Evolutionary conservation across 2,113 vertebrate species (phyloP).

Genomic region (Brienomyrus longianalis): DNA sequence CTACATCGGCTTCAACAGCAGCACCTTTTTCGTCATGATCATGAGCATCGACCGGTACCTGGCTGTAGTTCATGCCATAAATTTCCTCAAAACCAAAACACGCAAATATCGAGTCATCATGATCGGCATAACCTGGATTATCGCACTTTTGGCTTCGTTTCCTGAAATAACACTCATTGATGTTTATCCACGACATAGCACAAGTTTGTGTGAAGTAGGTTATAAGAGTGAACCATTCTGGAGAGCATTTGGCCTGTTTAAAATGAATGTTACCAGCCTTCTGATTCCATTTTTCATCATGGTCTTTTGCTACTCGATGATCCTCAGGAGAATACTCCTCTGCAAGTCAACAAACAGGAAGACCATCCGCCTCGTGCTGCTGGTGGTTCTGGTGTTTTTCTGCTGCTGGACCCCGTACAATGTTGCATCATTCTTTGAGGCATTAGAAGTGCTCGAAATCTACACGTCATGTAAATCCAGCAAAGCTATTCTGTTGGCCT

Average conservation of each 20-base stretch:
- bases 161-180: conserved; percentile 56
- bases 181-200: not conserved
- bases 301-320: conserved; percentile 56
- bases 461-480: conserved; percentile 38
- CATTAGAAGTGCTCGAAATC: conserved; percentile 9
- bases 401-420: conserved; percentile 64
- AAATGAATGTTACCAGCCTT: conserved; percentile 58
- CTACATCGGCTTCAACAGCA: conserved; percentile 76
- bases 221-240: not conserved
- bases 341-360: conserved; percentile 43
- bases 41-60: conserved; percentile 79
- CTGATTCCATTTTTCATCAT: conserved; percentile 47
- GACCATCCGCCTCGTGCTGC: conserved; percentile 48
- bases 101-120: conserved; percentile 56
- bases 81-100: conserved; percentile 64
- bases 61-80: conserved; percentile 63
- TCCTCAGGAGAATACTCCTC: conserved; percentile 43
- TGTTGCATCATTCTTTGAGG: conserved; percentile 40
- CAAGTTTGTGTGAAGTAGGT: conserved; percentile 31
- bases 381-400: conserved; percentile 54
- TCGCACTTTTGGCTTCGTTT: conserved; percentile 57
- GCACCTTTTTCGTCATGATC: conserved; percentile 72
- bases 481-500: conserved; percentile 31
- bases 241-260: conserved; percentile 25
- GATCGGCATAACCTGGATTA: conserved; percentile 60